Evolutionary conservation across 2,888 invertebrate species (phyloP), one percentile per base, ranked within the genome.

Genomic region (Netelia fuscicornis): DNA sequence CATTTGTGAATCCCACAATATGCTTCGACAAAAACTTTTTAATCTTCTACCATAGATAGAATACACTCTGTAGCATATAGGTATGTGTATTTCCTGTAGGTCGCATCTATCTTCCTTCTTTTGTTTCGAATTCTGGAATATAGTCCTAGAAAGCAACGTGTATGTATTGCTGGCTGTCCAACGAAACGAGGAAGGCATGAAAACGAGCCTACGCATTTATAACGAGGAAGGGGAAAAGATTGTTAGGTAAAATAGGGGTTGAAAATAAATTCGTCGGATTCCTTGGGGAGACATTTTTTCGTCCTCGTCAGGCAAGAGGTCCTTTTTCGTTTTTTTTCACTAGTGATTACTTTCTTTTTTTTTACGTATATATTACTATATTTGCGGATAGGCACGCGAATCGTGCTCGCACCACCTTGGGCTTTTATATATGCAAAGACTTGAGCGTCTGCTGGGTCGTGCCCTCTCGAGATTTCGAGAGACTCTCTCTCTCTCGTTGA

Each of bases 21-120:
- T 10, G 52, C 13, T n/a, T 37, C 74, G 20, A 77, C 89, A 90
- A 90, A 89, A 90, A 90, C 89, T 90, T 91, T 91, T 91, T 91
- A 91, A 91, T 91, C 91, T 90, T 85, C 86, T 87, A 85, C 87
- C 78, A 81, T 81, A 65, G 70, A 62, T 68, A 58, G 44, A 71
- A 76, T 44, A 67, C 64, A 62, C 81, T 77, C 54, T 62, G 65
- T 65, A 52, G 17, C 23, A 58, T 42, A 58, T 67, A 44, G 13
- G 37, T 65, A 56, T 62, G 17, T 10, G 20, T 6, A 30, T 58
- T 10, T 54, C n/a, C 25, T n/a, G 42, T 37, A n/a, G 6, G 20
- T n/a, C 64, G 1, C 30, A 37, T 17, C 11, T 52, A 48, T 44
- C n/a, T 76, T 52, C 54, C 13, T 42, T 62, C 58, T 52, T 80